phyloP scores from a whole-genome alignment of 2,113 vertebrate species.

The Rallus limicola region DNA sequence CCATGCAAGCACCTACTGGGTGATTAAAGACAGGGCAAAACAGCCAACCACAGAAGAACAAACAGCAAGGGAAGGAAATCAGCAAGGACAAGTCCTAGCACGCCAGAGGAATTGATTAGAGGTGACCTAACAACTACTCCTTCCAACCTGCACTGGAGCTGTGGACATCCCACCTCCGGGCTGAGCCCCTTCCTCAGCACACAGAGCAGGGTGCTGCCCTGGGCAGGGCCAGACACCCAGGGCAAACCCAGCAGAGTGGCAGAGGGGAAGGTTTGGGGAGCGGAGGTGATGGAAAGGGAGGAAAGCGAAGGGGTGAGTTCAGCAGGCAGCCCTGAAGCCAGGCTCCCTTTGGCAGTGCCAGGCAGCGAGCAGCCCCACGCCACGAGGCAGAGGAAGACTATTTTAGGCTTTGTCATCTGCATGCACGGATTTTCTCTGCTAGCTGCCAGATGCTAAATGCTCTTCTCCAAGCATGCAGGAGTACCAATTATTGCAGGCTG shows the following conservation, averaged over 20 bases:
- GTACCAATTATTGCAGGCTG: constrained; percentile 10
- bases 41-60: neutral
- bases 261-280: neutral
- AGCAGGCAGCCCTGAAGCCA: neutral
- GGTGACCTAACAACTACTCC: neutral
- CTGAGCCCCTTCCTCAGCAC: neutral
- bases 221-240: neutral
- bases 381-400: neutral
- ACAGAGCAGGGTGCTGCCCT: neutral
- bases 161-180: too few species aligned
- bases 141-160: fast-evolving
- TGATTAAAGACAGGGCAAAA: neutral
- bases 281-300: neutral
- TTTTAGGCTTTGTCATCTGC: constrained; percentile 48
- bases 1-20: neutral
- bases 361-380: neutral
- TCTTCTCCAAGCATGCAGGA: neutral
- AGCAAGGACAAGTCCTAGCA: neutral
- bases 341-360: neutral
- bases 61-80: neutral
- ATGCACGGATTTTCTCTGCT: neutral
- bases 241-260: neutral
- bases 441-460: constrained; percentile 21
- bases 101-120: neutral
- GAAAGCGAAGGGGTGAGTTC: fast-evolving